These are phyloP conservation scores for Euura saliciscinereae DNA, from an alignment of 1,140 invertebrate species.

Conservation along the genomic window DNA sequence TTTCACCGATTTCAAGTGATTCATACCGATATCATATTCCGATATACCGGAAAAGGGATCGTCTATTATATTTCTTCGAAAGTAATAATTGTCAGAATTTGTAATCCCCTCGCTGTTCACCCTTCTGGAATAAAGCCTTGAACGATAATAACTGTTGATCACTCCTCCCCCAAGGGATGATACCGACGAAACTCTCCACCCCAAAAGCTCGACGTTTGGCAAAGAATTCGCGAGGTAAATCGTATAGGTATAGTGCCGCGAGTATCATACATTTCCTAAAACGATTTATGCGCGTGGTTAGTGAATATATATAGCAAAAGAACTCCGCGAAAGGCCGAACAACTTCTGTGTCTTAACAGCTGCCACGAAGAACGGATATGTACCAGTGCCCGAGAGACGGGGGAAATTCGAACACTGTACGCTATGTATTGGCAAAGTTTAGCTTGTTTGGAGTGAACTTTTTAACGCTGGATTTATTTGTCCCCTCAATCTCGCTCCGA, in stretches of 20 bases:
- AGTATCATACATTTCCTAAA: neutral
- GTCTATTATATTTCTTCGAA: slow-evolving; percentile 6
- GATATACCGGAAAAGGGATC: neutral
- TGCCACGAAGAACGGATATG: neutral
- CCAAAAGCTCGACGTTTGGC: neutral
- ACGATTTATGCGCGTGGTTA: slow-evolving; percentile 6
- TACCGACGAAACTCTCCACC: neutral
- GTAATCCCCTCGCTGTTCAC: neutral
- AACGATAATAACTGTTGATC: slow-evolving; percentile 7
- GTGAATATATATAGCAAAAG: neutral
- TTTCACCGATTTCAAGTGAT: too few relatives aligned
- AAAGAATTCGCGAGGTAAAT: too few relatives aligned
- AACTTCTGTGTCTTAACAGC: neutral
- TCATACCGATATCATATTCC: too few relatives aligned
- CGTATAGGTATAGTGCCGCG: neutral
- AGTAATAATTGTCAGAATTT: slow-evolving; percentile 1
- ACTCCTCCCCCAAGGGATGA: neutral
- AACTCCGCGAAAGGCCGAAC: neutral
- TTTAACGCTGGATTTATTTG: slow-evolving; percentile 2
- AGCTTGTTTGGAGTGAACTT: neutral
- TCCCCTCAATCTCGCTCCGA: neutral
- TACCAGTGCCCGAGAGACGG: neutral
- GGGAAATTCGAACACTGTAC: neutral
- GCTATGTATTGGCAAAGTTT: slow-evolving; percentile 3
- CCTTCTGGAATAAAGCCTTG: neutral